A percentile compares a stretch with the other conserved stretches of the same genome.
phyloP scores from a whole-genome alignment of 1,140 invertebrate genomes.

The Periplaneta americana region DNA sequence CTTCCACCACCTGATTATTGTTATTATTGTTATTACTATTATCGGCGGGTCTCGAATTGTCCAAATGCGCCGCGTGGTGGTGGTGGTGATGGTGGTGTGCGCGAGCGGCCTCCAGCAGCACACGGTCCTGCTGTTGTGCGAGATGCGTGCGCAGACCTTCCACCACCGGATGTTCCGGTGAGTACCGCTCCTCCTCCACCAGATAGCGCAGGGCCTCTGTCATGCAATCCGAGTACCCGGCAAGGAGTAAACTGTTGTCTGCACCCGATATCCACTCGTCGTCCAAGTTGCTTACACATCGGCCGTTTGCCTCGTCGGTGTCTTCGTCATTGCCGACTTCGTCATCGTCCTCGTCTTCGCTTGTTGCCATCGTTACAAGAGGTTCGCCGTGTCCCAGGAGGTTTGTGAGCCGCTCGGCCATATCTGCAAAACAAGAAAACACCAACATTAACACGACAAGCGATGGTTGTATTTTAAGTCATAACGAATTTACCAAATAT shows the following conservation, averaged over 20 bases:
- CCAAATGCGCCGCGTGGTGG: not conserved
- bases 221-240: constrained; percentile 38
- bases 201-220: constrained; percentile 37
- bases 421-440: no score
- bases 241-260: constrained; percentile 23
- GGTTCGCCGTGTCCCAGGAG: not conserved
- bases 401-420: constrained; percentile 6
- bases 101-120: not conserved
- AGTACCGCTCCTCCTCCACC: constrained; percentile 35
- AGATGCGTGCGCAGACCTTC: constrained; percentile 34
- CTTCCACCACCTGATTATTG: not conserved
- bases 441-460: no score
- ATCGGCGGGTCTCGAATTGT: not conserved
- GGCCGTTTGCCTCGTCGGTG: not conserved
- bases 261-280: not conserved
- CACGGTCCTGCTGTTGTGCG: constrained; percentile 4
- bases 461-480: no score
- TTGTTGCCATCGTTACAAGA: not conserved
- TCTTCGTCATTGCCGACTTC: not conserved
- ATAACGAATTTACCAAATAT: no score
- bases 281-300: not conserved
- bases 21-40: not conserved
- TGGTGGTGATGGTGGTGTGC: not conserved
- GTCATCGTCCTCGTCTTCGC: not conserved
- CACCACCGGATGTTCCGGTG: constrained; percentile 35